Evolutionary conservation across 2,797 vertebrate species (phyloP).

Genomic region (Phoxinus dragarum): DNA sequence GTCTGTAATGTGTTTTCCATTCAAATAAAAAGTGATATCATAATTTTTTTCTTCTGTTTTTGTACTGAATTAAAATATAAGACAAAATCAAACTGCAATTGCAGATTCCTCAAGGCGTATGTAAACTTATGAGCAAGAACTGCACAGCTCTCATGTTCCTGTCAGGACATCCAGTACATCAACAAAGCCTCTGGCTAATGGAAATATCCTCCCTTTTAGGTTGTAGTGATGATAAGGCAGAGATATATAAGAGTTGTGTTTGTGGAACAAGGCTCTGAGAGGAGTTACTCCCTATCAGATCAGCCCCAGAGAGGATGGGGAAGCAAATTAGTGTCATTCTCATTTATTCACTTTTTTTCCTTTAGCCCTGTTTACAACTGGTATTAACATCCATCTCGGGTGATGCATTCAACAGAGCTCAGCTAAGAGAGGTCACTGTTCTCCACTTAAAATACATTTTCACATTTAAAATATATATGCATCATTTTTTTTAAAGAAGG

Average conservation of each 20-base stretch:
- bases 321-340: slow-evolving; percentile 26
- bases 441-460: background rate
- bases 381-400: background rate
- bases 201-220: background rate
- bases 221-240: background rate
- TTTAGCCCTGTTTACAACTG: background rate
- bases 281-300: slow-evolving; percentile 16
- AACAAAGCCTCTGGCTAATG: slow-evolving; percentile 5
- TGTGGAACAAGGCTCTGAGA: slow-evolving; percentile 10
- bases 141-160: background rate
- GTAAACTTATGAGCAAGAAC: background rate
- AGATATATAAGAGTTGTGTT: background rate
- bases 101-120: background rate
- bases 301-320: slow-evolving; percentile 12
- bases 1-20: background rate
- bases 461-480: background rate
- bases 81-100: background rate
- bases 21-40: background rate
- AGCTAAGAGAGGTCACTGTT: background rate
- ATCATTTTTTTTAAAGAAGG: background rate
- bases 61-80: background rate
- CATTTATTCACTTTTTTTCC: background rate
- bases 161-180: background rate
- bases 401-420: background rate
- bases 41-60: background rate